Percentiles rank a stretch among this genome's conserved stretches.
phyloP scores from a whole-genome alignment of 2,797 vertebrate genomes.

The Acipenser ruthenus region DNA sequence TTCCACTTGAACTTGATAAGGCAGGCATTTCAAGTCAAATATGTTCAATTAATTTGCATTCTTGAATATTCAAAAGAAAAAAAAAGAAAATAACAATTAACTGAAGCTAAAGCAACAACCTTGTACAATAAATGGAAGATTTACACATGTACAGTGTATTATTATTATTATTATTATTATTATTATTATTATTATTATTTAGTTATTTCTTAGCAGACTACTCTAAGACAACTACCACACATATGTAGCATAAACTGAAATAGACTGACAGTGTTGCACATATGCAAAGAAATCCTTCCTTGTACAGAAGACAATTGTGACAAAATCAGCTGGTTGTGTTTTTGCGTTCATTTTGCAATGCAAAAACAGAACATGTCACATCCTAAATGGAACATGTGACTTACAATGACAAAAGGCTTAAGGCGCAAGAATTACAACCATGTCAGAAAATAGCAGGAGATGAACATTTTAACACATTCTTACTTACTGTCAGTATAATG shows the following conservation, averaged over 20 bases:
- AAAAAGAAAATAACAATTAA: neutral
- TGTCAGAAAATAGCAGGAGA: neutral
- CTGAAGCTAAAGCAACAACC: no score
- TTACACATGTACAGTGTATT: no score
- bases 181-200: no score
- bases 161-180: no score
- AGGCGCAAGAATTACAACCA: neutral
- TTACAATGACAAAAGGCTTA: neutral
- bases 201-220: no score
- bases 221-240: no score
- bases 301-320: neutral
- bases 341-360: neutral
- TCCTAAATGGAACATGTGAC: neutral
- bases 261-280: neutral
- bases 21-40: constrained; percentile 38
- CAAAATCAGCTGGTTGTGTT: constrained; percentile 1
- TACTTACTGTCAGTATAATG: neutral
- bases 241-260: no score
- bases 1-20: constrained; percentile 42
- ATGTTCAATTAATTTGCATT: constrained; percentile 36
- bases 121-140: no score
- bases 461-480: neutral
- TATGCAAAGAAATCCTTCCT: neutral
- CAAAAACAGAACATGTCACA: neutral
- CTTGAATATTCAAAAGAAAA: constrained; percentile 22